Evolutionary conservation across 2,113 vertebrate species (phyloP).

Genomic region (Dasyprocta punctata): DNA sequence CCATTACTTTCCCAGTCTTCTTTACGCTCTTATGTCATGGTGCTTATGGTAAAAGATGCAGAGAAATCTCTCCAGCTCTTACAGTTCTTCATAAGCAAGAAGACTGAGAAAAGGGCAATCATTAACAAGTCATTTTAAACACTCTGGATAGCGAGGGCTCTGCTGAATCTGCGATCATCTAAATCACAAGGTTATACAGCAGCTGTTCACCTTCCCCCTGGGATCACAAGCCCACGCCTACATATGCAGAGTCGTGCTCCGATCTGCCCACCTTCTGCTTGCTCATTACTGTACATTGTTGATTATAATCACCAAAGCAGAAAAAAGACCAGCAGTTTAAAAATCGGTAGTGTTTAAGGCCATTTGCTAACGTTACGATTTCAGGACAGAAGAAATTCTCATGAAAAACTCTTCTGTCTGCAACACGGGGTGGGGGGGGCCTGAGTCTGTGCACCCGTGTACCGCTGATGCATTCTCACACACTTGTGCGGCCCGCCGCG

Average conservation of each 20-base stretch:
- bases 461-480: not conserved
- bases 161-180: constrained; percentile 57
- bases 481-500: not conserved
- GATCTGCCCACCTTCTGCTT: constrained; percentile 57
- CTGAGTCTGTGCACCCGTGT: not conserved
- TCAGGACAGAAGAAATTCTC: constrained; percentile 46
- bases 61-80: constrained; percentile 88
- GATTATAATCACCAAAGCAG: constrained; percentile 54
- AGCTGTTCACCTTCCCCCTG: not conserved
- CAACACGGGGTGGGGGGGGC: not conserved
- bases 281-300: constrained; percentile 38
- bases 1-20: constrained; percentile 93
- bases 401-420: not conserved
- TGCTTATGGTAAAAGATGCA: constrained; percentile 86
- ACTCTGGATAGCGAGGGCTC: constrained; percentile 83
- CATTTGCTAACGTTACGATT: constrained; percentile 58
- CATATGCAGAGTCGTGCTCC: not conserved
- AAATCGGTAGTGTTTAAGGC: constrained; percentile 49
- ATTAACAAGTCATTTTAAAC: constrained; percentile 83
- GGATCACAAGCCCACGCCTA: constrained; percentile 13
- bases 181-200: constrained; percentile 42
- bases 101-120: constrained; percentile 91
- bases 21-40: constrained; percentile 84
- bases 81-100: constrained; percentile 88
- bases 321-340: constrained; percentile 18